Evolutionary conservation across 2,797 vertebrate genomes (phyloP), one percentile per base, ranked within the genome.

Genomic region (Lophura swinhoii): DNA sequence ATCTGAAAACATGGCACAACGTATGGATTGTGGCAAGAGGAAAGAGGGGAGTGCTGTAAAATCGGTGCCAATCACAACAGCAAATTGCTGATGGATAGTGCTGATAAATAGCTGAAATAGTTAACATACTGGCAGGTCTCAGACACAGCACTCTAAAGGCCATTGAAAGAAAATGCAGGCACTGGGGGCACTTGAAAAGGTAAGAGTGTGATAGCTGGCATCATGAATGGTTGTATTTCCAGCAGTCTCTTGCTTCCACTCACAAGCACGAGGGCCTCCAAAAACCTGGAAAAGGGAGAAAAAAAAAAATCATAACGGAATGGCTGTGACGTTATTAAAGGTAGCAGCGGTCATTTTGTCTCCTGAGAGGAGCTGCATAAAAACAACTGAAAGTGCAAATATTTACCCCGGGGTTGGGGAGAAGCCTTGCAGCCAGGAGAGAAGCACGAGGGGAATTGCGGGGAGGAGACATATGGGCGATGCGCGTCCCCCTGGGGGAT

Each of bases 221-320:
- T 5, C 10, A 1, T n/a, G 1, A 3, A 29, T 4, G 24, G 5
- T 15, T 2, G 7, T 1, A 1, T 6, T 4, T 8, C 21, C 67
- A 21, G 15, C 10, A 43, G 56, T 7, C 9, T 16, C 13, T 35
- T 1, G 3, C 10, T 3, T n/a, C 22, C 0, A 15, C 3, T n/a
- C 6, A 0, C 43, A 18, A 7, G 75, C 22, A 10, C 4, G 2
- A 37, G 10, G 31, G 20, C 6, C 7, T 3, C 3, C 3, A 49
- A 72, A 74, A 29, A 10, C 10, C 12, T 16, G 26, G 21, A 12
- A 79, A 60, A 14, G 4, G 12, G 11, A 2, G 1, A 0, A 0
- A 6, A 9, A 6, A 9, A 31, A 43, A 18, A n/a, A 44, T 11
- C 10, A 44, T 28, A 35, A 14, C 28, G n/a, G 8, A 6, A 9